Evolutionary conservation across 2,888 invertebrate species (phyloP).

Genomic region (Stegophylla sp.): DNA sequence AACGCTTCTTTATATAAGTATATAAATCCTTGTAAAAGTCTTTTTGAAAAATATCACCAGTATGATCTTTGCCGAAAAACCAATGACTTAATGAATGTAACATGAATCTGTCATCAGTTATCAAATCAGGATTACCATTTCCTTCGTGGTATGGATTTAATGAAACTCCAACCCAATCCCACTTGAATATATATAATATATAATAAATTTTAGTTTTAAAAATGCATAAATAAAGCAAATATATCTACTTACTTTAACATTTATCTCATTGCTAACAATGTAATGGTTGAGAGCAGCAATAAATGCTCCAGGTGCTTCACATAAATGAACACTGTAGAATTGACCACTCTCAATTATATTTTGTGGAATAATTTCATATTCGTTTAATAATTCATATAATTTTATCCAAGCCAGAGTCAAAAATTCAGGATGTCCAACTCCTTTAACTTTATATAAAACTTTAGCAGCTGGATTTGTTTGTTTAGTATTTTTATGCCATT

Average conservation of each 20-base stretch:
- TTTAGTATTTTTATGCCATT: constrained; percentile 86
- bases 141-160: constrained; percentile 93
- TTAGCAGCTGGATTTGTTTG: constrained; percentile 77
- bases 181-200: constrained; percentile 69
- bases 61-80: constrained; percentile 85
- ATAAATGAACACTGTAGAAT: constrained; percentile 81
- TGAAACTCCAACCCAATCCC: constrained; percentile 87
- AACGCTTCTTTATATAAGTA: constrained; percentile 27
- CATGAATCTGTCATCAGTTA: constrained; percentile 87
- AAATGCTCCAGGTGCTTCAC: constrained; percentile 97
- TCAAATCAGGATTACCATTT: constrained; percentile 74
- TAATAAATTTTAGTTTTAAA: neutral
- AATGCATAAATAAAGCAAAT: neutral
- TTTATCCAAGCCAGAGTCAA: constrained; percentile 90
- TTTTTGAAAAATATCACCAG: constrained; percentile 81
- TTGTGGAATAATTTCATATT: constrained; percentile 70
- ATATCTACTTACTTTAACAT: constrained; percentile 45
- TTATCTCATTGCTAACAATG: constrained; percentile 68
- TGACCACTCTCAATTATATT: constrained; percentile 65
- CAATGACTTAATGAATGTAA: constrained; percentile 79
- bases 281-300: constrained; percentile 89
- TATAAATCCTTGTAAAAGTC: constrained; percentile 64
- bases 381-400: constrained; percentile 80
- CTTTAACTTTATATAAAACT: constrained; percentile 66
- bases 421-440: constrained; percentile 75